These are phyloP conservation scores for Idris sp. DNA, from an alignment of 1,140 invertebrate species.

Conservation along the genomic window DNA sequence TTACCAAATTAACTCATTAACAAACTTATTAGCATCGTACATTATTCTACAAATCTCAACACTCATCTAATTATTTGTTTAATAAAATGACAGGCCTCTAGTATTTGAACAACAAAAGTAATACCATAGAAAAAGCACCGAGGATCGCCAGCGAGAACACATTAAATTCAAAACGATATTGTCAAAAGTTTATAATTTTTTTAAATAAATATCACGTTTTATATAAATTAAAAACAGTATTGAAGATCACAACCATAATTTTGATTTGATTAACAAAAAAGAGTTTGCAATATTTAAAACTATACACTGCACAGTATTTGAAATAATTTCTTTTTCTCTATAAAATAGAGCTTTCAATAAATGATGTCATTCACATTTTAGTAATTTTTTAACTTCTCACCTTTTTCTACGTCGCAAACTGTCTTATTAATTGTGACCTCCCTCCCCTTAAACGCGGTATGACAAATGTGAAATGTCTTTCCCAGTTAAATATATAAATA, in stretches of 20 bases:
- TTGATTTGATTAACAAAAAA: slow-evolving; percentile 26
- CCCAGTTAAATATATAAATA: too few species aligned
- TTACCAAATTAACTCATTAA: too few species aligned
- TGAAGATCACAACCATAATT: slow-evolving; percentile 34
- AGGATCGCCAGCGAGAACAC: slow-evolving; percentile 19
- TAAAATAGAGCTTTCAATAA: too few species aligned
- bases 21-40: too few species aligned
- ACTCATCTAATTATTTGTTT: background rate
- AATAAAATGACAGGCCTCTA: slow-evolving; percentile 9
- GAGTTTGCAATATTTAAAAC: slow-evolving; percentile 5
- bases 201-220: slow-evolving; percentile 22
- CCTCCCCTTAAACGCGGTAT: too few species aligned
- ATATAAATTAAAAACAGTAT: too few species aligned
- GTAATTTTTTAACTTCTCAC: too few species aligned
- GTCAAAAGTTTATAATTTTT: slow-evolving; percentile 6
- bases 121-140: slow-evolving; percentile 32
- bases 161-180: slow-evolving; percentile 34
- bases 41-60: background rate
- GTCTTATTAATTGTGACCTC: too few species aligned
- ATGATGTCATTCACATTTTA: too few species aligned
- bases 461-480: too few species aligned
- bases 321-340: slow-evolving; percentile 11
- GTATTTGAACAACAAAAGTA: slow-evolving; percentile 12
- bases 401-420: too few species aligned
- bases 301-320: background rate